Base-by-base conservation (phyloP, 2,888 invertebrate genomes). In the Vannuccia rotundouncinata region DNA sequence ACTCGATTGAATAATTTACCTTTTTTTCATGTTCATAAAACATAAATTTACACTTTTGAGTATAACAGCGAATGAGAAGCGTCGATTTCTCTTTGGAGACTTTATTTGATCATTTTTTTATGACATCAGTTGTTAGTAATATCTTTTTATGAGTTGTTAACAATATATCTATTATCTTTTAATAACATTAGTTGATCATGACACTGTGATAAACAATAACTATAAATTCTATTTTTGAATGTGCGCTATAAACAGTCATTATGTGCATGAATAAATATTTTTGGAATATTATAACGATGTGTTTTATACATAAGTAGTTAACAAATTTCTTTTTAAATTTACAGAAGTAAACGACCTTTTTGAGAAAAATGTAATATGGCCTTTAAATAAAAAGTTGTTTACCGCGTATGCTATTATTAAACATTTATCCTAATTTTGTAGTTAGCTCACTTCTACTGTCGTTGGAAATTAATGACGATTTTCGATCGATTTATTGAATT, bases 201-300 rank as follows among this genome's bases (percentile, higher is more conserved):
- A 66, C 25, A 66, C 25, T 45, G 17, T 66, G 66, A 66, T 66
- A 66, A 66, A 66, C 66, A 66, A 66, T 66, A 66, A 66, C 66
- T 66, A 66, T 66, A 66, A 66, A 22, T 66, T 66, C 66, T 66
- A 5, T 66, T 5, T 66, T 66, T 66, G 10, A 66, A 66, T 66
- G 66, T 66, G 66, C 66, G 66, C 25, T 66, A n/a, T 27, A 66
- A 66, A 66, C 66, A 66, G 66, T 66, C 66, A 66, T 66, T 66
- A 66, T 66, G 66, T 66, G 66, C 22, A 66, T 66, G 66, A 66
- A 66, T 66, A 66, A 66, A 66, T 66, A 66, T 66, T 66, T 66
- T 22, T 66, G 22, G 25, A 45, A 45, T 66, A 66, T 66, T 22
- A 22, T 66, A 66, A 66, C 66, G 13, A 66, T 66, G 22, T 66